Conservation (phyloP, 2,888 invertebrate genomes). For the Ormyrus thymus region DNA sequence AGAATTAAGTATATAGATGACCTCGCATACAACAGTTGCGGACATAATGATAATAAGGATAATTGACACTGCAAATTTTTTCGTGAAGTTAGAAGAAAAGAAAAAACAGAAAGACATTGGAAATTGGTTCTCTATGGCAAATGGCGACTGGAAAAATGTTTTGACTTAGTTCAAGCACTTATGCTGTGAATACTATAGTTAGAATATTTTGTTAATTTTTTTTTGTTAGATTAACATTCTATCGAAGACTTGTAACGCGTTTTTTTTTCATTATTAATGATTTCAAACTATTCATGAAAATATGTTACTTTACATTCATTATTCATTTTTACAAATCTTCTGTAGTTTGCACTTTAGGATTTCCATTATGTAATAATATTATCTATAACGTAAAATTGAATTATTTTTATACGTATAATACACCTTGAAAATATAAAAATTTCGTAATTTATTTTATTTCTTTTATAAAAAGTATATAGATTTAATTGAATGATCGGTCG, state of each 20-base stretch:
- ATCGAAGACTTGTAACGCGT: conserved; percentile 33
- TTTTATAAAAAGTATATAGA: conserved; percentile 25
- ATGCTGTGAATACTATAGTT: background rate
- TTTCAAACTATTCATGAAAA: no score
- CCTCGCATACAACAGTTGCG: conserved; percentile 54
- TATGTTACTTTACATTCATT: background rate
- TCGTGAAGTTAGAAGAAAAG: conserved; percentile 43
- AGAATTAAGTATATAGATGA: conserved; percentile 54
- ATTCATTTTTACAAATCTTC: conserved; percentile 15
- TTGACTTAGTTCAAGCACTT: conserved; percentile 10
- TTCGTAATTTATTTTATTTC: conserved; percentile 19
- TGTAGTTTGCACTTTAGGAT: conserved; percentile 2
- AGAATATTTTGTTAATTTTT: conserved; percentile 8
- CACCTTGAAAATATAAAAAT: conserved; percentile 26
- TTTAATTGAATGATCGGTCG: conserved; percentile 58
- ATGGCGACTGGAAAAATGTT: conserved; percentile 61
- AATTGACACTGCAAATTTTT: conserved; percentile 41
- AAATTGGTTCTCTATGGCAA: conserved; percentile 53
- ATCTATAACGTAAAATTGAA: conserved; percentile 12
- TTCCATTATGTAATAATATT: conserved; percentile 21
- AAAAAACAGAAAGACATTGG: conserved; percentile 32
- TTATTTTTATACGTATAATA: conserved; percentile 26
- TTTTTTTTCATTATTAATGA: conserved; percentile 1
- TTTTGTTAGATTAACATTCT: background rate
- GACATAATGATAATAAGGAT: conserved; percentile 47